Evolutionary conservation across 2,888 invertebrate species (phyloP).

Genomic region (Cordylochernes scorpioides): DNA sequence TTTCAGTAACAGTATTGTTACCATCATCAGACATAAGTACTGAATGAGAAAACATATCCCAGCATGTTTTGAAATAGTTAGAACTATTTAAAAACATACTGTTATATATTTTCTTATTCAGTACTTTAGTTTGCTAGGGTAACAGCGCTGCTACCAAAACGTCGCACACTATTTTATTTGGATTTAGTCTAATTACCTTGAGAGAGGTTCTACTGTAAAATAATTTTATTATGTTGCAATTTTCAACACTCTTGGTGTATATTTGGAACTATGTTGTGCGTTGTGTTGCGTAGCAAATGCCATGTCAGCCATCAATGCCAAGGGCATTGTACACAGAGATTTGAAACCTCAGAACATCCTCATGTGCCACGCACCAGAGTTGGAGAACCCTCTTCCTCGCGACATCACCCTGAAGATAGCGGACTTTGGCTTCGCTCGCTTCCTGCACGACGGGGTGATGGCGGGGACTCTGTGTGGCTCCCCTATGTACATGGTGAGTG

Average conservation of each 20-base stretch:
- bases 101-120: no score
- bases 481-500: conserved; percentile 91
- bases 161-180: no score
- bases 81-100: no score
- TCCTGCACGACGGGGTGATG: conserved; percentile 95
- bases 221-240: not conserved
- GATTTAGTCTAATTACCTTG: no score
- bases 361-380: conserved; percentile 48
- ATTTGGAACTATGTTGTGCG: not conserved
- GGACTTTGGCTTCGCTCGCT: conserved; percentile 96
- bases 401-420: conserved; percentile 77
- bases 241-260: not conserved
- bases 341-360: conserved; percentile 98
- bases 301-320: conserved; percentile 83
- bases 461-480: conserved; percentile 97
- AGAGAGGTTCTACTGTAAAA: no score
- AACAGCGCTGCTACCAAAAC: no score
- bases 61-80: no score
- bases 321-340: conserved; percentile 94
- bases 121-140: no score
- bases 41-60: no score
- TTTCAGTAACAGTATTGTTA: no score
- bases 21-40: no score
- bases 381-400: conserved; percentile 39
- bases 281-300: conserved; percentile 44